phyloP scores from a whole-genome alignment of 1,140 invertebrate genomes.

The Euschistus heros region DNA sequence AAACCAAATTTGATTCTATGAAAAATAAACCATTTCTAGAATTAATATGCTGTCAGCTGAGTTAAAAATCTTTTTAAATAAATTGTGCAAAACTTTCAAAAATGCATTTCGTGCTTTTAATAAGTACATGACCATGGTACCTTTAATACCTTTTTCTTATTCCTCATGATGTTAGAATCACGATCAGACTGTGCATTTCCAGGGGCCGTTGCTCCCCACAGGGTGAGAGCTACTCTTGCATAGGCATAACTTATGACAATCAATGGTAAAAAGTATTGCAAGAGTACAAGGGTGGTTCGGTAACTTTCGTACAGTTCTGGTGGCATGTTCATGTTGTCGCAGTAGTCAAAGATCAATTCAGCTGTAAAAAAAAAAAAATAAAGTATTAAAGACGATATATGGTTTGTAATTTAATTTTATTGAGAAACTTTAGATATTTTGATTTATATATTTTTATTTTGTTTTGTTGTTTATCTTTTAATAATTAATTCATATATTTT shows the following conservation, averaged over 20 bases:
- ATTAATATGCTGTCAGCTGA: no score
- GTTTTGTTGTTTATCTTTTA: no score
- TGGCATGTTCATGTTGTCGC: slow-evolving; percentile 31
- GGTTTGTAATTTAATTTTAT: no score
- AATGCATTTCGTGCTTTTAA: no score
- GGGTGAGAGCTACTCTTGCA: slow-evolving; percentile 37
- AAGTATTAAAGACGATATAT: background rate
- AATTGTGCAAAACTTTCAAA: no score
- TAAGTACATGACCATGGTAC: no score
- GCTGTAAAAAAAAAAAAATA: slow-evolving; percentile 20
- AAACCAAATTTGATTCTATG: no score
- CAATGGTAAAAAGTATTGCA: slow-evolving; percentile 44
- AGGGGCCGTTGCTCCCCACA: slow-evolving; percentile 41
- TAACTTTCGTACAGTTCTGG: slow-evolving; percentile 33
- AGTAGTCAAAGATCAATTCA: slow-evolving; percentile 31
- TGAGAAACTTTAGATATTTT: no score
- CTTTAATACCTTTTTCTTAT: slow-evolving; percentile 41
- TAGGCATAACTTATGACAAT: slow-evolving; percentile 42
- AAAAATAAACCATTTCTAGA: no score
- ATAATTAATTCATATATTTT: no score
- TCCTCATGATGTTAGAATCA: slow-evolving; percentile 39
- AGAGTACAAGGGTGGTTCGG: slow-evolving; percentile 34
- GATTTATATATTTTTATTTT: no score
- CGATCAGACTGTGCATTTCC: slow-evolving; percentile 38
- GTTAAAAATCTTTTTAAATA: no score